Evolutionary conservation across 2,888 invertebrate genomes (phyloP).

Genomic region (Pyrochroa serraticornis): DNA sequence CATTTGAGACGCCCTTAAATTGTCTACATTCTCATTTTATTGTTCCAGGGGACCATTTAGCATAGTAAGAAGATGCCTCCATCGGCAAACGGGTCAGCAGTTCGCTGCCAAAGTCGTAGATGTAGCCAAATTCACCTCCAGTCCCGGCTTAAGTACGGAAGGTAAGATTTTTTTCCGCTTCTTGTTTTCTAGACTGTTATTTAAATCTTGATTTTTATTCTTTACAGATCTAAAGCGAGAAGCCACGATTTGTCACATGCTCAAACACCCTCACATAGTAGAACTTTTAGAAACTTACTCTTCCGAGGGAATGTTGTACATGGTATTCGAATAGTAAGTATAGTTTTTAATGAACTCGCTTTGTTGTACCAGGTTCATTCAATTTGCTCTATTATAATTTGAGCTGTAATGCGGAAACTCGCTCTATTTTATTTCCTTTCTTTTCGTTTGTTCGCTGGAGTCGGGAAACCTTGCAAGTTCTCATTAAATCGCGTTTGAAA

Average conservation of each 20-base stretch:
- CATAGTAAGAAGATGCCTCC: slow-evolving; percentile 92
- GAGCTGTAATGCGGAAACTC: not conserved
- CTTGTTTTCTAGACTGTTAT: slow-evolving; percentile 1
- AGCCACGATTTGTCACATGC: slow-evolving; percentile 98
- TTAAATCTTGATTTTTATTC: slow-evolving; percentile 22
- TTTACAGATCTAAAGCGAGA: slow-evolving; percentile 94
- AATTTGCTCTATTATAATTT: not conserved
- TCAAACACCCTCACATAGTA: slow-evolving; percentile 98
- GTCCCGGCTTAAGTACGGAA: slow-evolving; percentile 94
- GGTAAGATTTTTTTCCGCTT: slow-evolving; percentile 62
- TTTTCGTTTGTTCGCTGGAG: too few relatives aligned
- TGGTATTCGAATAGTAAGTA: slow-evolving; percentile 99
- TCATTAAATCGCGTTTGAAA: too few relatives aligned
- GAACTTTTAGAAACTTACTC: slow-evolving; percentile 98
- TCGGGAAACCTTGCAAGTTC: too few relatives aligned
- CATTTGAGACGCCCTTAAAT: not conserved
- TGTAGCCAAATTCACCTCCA: slow-evolving; percentile 95
- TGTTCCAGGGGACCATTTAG: slow-evolving; percentile 91
- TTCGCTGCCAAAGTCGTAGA: slow-evolving; percentile 99
- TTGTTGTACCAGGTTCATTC: not conserved
- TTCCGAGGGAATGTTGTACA: slow-evolving; percentile 97
- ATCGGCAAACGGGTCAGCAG: slow-evolving; percentile 91
- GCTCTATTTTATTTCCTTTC: too few relatives aligned
- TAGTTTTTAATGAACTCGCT: not conserved
- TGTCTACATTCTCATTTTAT: slow-evolving; percentile 19